These are phyloP conservation scores for Yponomeuta cagnagella DNA, from an alignment of 2,888 invertebrate genomes.

Conservation along the genomic window DNA sequence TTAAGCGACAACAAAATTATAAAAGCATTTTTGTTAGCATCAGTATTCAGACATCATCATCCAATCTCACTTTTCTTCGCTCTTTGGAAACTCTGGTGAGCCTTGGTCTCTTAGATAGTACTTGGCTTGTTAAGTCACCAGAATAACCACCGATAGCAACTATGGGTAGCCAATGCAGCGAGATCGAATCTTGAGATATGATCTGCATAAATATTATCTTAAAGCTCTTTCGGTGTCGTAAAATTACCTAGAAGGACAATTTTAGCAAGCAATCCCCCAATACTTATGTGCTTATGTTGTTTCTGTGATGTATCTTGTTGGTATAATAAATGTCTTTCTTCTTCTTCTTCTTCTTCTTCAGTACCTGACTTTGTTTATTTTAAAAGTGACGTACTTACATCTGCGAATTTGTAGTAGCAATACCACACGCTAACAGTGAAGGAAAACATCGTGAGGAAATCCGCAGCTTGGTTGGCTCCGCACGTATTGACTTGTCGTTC, in stretches of 20 bases:
- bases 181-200: slow-evolving; percentile 1
- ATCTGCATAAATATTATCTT: slow-evolving; percentile 3
- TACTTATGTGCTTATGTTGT: too few species aligned
- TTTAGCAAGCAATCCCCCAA: background rate
- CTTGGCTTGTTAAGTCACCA: background rate
- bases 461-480: too few species aligned
- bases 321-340: too few species aligned
- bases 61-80: background rate
- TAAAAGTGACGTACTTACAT: too few species aligned
- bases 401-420: too few species aligned
- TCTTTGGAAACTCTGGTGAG: background rate
- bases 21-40: background rate
- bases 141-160: background rate
- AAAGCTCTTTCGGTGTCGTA: background rate
- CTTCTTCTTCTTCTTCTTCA: too few species aligned
- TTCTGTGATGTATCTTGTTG: too few species aligned
- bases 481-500: too few species aligned
- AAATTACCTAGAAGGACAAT: background rate
- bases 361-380: too few species aligned
- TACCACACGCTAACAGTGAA: too few species aligned
- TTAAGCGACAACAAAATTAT: background rate
- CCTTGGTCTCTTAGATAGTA: background rate
- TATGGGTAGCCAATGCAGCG: background rate
- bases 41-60: slow-evolving; percentile 3
- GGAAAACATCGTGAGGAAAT: too few species aligned